A percentile compares a stretch with the other conserved stretches of the same genome.
Conservation (phyloP, 1,140 invertebrate species). For the Philotrypesis tridentata region DNA sequence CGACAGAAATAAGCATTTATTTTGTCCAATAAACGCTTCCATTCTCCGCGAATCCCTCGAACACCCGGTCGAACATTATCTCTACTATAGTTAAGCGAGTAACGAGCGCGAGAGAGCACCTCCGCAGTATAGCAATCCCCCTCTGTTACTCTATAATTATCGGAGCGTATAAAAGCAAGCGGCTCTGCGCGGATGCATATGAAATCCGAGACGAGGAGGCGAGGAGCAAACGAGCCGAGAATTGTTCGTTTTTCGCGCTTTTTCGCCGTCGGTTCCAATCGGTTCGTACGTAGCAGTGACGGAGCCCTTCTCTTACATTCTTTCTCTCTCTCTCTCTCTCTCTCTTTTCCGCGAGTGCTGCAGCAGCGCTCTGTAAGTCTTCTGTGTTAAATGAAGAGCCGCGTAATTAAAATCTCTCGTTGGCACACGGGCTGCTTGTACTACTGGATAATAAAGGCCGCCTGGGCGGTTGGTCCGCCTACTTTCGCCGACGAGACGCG, state of each 20-base stretch:
- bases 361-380: background rate
- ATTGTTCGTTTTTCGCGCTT: constrained; percentile 2
- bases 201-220: background rate
- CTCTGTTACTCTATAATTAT: constrained; percentile 32
- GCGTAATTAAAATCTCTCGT: constrained; percentile 29
- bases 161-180: constrained; percentile 9
- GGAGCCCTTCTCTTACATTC: too few relatives aligned
- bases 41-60: too few relatives aligned
- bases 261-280: background rate
- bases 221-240: background rate
- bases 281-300: background rate
- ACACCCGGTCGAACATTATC: too few relatives aligned
- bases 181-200: background rate
- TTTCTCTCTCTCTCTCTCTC: too few relatives aligned
- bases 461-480: too few relatives aligned
- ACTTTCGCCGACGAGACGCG: too few relatives aligned
- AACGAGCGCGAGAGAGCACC: background rate
- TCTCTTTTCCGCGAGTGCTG: too few relatives aligned
- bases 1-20: too few relatives aligned
- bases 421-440: too few relatives aligned
- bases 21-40: too few relatives aligned
- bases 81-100: too few relatives aligned
- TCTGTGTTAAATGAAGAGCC: constrained; percentile 33
- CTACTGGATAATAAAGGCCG: too few relatives aligned
- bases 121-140: background rate